phyloP scores from a whole-genome alignment of 2,888 invertebrate genomes.

The Encarsia formosa region DNA sequence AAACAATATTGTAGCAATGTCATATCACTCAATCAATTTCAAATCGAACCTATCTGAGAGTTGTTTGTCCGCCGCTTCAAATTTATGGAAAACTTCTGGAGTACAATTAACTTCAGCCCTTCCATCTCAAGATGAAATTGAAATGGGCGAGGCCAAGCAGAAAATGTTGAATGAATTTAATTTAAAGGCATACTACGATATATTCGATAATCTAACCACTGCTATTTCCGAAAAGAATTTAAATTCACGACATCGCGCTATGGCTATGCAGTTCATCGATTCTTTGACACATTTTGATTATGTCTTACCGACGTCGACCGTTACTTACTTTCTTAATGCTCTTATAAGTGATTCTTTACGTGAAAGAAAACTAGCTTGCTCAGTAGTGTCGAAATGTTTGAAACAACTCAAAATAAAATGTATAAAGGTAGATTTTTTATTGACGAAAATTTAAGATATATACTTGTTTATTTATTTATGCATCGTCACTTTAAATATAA shows the following conservation, averaged over 20 bases:
- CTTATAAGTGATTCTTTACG: constrained; percentile 72
- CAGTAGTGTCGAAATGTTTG: constrained; percentile 61
- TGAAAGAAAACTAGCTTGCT: constrained; percentile 68
- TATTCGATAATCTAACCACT: constrained; percentile 54
- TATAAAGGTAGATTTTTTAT: constrained; percentile 34
- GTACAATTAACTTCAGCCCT: constrained; percentile 48
- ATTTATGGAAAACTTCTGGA: constrained; percentile 50
- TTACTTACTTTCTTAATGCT: constrained; percentile 62
- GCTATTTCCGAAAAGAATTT: constrained; percentile 57
- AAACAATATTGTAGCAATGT: constrained; percentile 56
- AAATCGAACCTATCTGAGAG: constrained; percentile 57
- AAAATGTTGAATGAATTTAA: constrained; percentile 3
- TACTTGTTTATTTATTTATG: too few relatives aligned
- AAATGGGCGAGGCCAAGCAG: constrained; percentile 46
- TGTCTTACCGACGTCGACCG: constrained; percentile 60
- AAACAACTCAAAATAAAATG: constrained; percentile 70
- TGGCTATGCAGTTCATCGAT: constrained; percentile 70
- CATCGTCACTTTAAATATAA: neutral
- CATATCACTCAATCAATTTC: constrained; percentile 57
- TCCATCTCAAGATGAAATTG: constrained; percentile 46
- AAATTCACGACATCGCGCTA: constrained; percentile 78
- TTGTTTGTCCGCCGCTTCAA: constrained; percentile 54
- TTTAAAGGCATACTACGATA: constrained; percentile 52
- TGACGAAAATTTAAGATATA: neutral
- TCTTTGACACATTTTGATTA: constrained; percentile 70